Percentiles rank a stretch among this genome's conserved stretches.
phyloP scores from a whole-genome alignment of 2,113 vertebrate species.

The Pituophis catenifer region DNA sequence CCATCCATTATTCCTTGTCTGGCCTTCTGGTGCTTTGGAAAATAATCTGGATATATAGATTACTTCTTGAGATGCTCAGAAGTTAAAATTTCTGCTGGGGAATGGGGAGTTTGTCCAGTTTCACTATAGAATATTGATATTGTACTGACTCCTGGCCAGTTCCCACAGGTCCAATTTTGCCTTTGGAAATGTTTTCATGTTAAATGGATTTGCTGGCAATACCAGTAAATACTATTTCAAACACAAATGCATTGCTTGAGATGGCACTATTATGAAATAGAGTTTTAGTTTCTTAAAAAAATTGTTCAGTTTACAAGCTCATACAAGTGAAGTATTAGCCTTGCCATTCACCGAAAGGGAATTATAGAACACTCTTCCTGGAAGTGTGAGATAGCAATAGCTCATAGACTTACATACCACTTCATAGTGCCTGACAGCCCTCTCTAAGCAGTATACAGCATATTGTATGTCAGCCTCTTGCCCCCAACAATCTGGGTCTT shows the following conservation, averaged over 20 bases:
- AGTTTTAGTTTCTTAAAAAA: not conserved
- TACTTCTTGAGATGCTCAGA: not conserved
- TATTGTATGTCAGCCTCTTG: too few species aligned
- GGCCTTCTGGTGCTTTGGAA: not conserved
- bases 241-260: not conserved
- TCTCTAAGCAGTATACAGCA: too few species aligned
- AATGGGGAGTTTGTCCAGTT: not conserved
- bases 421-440: too few species aligned
- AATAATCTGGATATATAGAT: not conserved
- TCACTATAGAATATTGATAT: not conserved
- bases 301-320: not conserved
- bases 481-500: too few species aligned
- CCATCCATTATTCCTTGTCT: not conserved
- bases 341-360: not conserved
- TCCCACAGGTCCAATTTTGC: not conserved
- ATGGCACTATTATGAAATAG: not conserved
- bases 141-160: not conserved
- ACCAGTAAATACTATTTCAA: not conserved
- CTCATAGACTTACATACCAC: too few species aligned
- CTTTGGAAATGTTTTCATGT: not conserved
- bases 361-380: not conserved
- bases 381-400: not conserved
- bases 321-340: not conserved
- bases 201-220: not conserved
- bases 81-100: not conserved